Evolutionary conservation across 2,113 vertebrate genomes (phyloP), one percentile per base, ranked within the genome.

Genomic region (Epinephelus cyanopodus): DNA sequence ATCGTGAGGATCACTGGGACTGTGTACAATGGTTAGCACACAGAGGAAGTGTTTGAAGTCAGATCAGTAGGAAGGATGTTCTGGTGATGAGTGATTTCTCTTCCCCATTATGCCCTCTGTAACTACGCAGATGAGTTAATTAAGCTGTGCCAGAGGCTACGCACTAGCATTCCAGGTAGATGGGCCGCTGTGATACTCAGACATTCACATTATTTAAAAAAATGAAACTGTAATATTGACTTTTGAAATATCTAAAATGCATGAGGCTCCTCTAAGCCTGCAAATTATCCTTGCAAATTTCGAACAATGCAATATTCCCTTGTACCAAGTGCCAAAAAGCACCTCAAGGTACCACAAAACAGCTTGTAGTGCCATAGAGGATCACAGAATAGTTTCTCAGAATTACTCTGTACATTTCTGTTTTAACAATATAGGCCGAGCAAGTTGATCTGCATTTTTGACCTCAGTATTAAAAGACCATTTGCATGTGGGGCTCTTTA

Each of bases 121-220:
- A 89, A 88, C 86, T 72, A 84, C 73, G 69, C 80, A 84, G 87
- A 92, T 87, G 92, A 93, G 90, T 94, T 92, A 90, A 92, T 94
- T 93, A 92, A 91, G 81, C 89, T 76, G 89, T 74, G 90, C 92
- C 90, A 86, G 81, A 87, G 91, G 93, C 91, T 81, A 86, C 19
- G 18, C 87, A 67, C 74, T 50, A 71, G 73, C 79, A 83, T 88
- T 85, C 54, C 89, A 88, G 90, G 91, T 93, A 90, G 88, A 90
- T 87, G 75, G 81, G 66, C 84, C 63, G 42, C 86, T 73, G 53
- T 70, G 81, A 91, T 91, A 90, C 74, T 84, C 75, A 87, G 73
- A 88, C 80, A 79, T 81, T 72, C 78, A 77, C 76, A 77, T 90
- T 85, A 89, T 89, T 89, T 89, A 82, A 85, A 69, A 52, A 86